A percentile compares a stretch with the other conserved stretches of the same genome.
phyloP scores from a whole-genome alignment of 2,888 invertebrate species.

The Alloplasta piceator region DNA sequence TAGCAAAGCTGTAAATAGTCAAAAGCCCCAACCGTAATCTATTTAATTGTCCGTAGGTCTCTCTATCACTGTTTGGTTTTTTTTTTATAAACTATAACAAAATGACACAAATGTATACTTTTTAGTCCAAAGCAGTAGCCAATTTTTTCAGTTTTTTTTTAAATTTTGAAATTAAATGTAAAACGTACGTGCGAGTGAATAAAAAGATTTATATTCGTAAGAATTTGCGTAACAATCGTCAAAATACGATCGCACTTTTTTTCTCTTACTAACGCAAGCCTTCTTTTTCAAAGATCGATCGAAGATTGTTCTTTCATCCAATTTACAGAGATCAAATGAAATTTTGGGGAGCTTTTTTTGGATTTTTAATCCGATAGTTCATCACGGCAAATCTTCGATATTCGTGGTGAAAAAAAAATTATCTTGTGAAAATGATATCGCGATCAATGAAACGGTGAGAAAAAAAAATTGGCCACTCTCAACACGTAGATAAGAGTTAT shows the following conservation, averaged over 20 bases:
- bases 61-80: constrained; percentile 14
- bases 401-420: too few relatives aligned
- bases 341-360: too few relatives aligned
- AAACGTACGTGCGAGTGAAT: constrained; percentile 58
- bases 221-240: background rate
- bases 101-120: constrained; percentile 47
- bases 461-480: background rate
- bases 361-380: too few relatives aligned
- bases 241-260: background rate
- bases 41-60: constrained; percentile 32
- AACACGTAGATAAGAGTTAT: constrained; percentile 25
- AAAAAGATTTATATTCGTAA: constrained; percentile 66
- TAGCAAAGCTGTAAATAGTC: constrained; percentile 62
- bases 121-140: constrained; percentile 63
- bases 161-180: constrained; percentile 55
- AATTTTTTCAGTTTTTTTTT: constrained; percentile 44
- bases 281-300: too few relatives aligned
- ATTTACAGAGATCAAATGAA: too few relatives aligned
- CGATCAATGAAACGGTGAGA: too few relatives aligned
- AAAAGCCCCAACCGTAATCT: constrained; percentile 39
- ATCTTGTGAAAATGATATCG: too few relatives aligned
- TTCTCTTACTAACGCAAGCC: too few relatives aligned
- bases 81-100: constrained; percentile 20
- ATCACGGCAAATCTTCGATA: too few relatives aligned
- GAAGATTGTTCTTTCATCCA: too few relatives aligned